phyloP scores from a whole-genome alignment of 2,888 invertebrate species.

The Epinotia nisella region DNA sequence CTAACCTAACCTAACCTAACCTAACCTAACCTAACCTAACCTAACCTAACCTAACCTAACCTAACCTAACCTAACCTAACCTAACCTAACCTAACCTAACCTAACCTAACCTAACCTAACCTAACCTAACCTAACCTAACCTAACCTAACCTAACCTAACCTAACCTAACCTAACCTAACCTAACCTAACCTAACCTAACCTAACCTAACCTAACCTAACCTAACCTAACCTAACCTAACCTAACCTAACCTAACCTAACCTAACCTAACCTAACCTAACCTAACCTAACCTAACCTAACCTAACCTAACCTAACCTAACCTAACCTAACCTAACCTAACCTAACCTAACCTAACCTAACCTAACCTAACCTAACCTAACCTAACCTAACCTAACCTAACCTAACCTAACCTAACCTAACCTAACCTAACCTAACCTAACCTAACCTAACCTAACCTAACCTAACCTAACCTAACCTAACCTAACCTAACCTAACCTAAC shows the following conservation, averaged over 20 bases:
- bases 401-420: slow-evolving; percentile 39
- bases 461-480: slow-evolving; percentile 42
- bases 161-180: slow-evolving; percentile 40
- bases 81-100: slow-evolving; percentile 15
- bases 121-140: slow-evolving; percentile 32
- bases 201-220: slow-evolving; percentile 41
- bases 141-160: slow-evolving; percentile 31
- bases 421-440: slow-evolving; percentile 44
- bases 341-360: slow-evolving; percentile 39
- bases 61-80: slow-evolving; percentile 8
- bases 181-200: slow-evolving; percentile 41
- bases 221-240: slow-evolving; percentile 41
- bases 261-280: slow-evolving; percentile 41
- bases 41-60: slow-evolving; percentile 8
- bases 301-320: slow-evolving; percentile 41
- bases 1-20: slow-evolving; percentile 8
- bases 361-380: slow-evolving; percentile 43
- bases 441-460: slow-evolving; percentile 44
- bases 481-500: slow-evolving; percentile 43
- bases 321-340: slow-evolving; percentile 38
- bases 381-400: slow-evolving; percentile 42
- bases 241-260: slow-evolving; percentile 41
- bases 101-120: slow-evolving; percentile 32
- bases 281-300: slow-evolving; percentile 41
- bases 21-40: slow-evolving; percentile 8